Evolutionary conservation across 2,888 invertebrate species (phyloP).

Genomic region (Gymnoscelis rufifasciata): DNA sequence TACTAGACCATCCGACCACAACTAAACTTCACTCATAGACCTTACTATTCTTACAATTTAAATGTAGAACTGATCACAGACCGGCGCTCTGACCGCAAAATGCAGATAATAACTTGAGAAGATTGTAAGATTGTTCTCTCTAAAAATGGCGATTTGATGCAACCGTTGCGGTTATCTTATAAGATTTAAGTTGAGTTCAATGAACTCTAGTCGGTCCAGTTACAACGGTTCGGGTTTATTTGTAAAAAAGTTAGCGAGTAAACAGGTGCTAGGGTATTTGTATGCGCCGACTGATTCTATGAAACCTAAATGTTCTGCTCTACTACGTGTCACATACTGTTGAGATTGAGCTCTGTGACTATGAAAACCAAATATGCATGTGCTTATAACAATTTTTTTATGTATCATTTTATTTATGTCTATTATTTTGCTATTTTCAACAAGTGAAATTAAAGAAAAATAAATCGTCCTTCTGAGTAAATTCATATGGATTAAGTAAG

Average conservation of each 20-base stretch:
- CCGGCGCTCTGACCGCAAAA: slow-evolving; percentile 50
- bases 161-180: slow-evolving; percentile 36
- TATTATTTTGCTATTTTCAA: no score
- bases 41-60: slow-evolving; percentile 38
- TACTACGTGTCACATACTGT: no score
- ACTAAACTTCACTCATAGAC: slow-evolving; percentile 17
- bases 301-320: background rate
- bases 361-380: no score
- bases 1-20: slow-evolving; percentile 16
- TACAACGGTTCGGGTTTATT: slow-evolving; percentile 45
- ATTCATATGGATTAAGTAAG: no score
- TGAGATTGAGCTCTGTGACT: no score
- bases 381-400: no score
- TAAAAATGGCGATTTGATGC: slow-evolving; percentile 38
- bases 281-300: background rate
- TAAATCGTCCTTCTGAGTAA: no score
- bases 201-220: slow-evolving; percentile 44
- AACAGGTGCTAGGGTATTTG: slow-evolving; percentile 30
- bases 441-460: no score
- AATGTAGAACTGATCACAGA: slow-evolving; percentile 20
- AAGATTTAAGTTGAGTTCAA: slow-evolving; percentile 33
- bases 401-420: no score
- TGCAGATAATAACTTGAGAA: slow-evolving; percentile 41
- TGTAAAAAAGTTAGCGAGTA: slow-evolving; percentile 34
- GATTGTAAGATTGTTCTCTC: slow-evolving; percentile 34